Evolutionary conservation across 2,888 invertebrate genomes (phyloP), one percentile per base, ranked within the genome.

Genomic region (Dynastes tityus): DNA sequence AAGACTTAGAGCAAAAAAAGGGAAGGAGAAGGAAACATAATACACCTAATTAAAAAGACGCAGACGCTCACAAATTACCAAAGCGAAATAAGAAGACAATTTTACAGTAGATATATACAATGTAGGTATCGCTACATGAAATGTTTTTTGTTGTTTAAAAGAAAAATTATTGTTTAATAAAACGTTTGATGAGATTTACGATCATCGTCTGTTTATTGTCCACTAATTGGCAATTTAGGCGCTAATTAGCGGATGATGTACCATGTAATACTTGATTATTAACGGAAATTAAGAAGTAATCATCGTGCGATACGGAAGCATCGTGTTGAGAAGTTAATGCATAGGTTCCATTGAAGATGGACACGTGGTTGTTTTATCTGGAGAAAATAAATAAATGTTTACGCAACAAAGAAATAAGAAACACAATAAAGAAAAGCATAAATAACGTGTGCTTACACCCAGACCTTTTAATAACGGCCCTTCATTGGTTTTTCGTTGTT

Each of bases 41-140:
- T 70, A 70, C 49, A 70, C 51, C 68, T 53, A 70, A 70, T 70
- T 70, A 70, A 70, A 68, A 11, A 49, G 27, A 32, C 51, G 32
- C 51, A 53, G 68, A 27, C 29, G 51, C 27, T 51, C 68, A 70
- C 49, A 51, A 70, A 58, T 53, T 70, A 70, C 40, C 68, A 27
- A 53, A 58, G 55, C 55, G 55, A 58, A 58, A 58, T 58, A 22
- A 58, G 55, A 64, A 64, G 22, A 45, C 45, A 45, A 45, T 45
- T 45, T 45, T 58, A 58, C 58, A n/a, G 37, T 9, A 29, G 37
- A 29, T 29, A 29, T 5, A 11, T n/a, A n/a, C 11, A 22, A 22
- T 22, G 32, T 64, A 29, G 32, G 4, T 37, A 37, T 37, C 5
- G 32, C 32, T 64, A 37, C 27, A 11, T 27, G 13, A 32, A 13